Evolutionary conservation across 2,888 invertebrate genomes (phyloP).

Genomic region (Catocala nupta): DNA sequence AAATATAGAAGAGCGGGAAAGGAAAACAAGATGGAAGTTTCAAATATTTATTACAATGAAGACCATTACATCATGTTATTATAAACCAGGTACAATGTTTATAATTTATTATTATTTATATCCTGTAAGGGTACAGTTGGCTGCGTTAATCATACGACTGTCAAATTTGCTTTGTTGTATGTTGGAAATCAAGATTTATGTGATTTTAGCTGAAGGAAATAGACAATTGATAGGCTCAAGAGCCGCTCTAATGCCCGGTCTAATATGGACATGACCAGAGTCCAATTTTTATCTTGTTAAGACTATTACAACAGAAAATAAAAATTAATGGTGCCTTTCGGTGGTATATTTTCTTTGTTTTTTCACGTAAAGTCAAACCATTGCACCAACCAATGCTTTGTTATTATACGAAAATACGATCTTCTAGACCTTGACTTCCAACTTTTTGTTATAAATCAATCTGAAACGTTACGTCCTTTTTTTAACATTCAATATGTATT

Average conservation of each 20-base stretch:
- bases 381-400: background rate
- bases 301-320: background rate
- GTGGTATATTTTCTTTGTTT: constrained; percentile 4
- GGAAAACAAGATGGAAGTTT: constrained; percentile 67
- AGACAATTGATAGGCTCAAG: constrained; percentile 5
- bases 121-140: constrained; percentile 58
- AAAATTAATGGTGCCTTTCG: constrained; percentile 2
- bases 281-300: background rate
- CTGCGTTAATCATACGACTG: constrained; percentile 37
- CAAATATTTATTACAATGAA: constrained; percentile 86
- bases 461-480: constrained; percentile 40
- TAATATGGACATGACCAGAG: background rate
- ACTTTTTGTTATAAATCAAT: constrained; percentile 15
- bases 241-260: background rate
- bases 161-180: constrained; percentile 27
- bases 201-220: constrained; percentile 2
- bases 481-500: constrained; percentile 68
- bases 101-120: constrained; percentile 67
- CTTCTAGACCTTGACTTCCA: constrained; percentile 30
- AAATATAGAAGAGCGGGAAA: constrained; percentile 27
- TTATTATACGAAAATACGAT: background rate
- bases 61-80: constrained; percentile 81
- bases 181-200: constrained; percentile 42
- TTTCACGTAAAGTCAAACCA: background rate
- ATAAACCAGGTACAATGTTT: constrained; percentile 86